Base-by-base conservation (phyloP, 2,113 vertebrate species). In the Cryptoleucopteryx plumbea region DNA sequence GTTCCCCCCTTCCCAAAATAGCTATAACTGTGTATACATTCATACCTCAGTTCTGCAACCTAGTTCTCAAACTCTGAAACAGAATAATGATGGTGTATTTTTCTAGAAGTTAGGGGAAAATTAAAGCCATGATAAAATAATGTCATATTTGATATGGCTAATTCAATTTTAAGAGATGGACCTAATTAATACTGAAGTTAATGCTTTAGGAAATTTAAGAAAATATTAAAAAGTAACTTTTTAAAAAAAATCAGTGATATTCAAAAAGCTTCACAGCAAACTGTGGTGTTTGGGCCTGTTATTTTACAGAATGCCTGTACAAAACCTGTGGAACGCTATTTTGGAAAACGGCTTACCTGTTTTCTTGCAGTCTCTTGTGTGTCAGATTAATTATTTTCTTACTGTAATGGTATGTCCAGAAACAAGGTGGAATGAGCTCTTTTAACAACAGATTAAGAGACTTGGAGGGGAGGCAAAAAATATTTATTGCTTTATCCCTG, bases 241-340 rank as follows among this genome's bases (percentile, higher is more conserved):
- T 11, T 2, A 1, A 31, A 80, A 23, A 56, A 56, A n/a, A 31
- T 21, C 32, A 12, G 31, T 25, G 66, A 3, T 42, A 42, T n/a
- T 45, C 15, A 45, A 5, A 42, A 36, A 65, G 31, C 47, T 58
- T 48, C 62, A 25, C 25, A 50, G 36, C 34, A 38, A 79, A n/a
- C 59, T n/a, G 32, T 7, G 10, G 16, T 16, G 29, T 16, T 32
- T n/a, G 40, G 53, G 23, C 8, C 16, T n/a, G 22, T 22, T 55
- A 7, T 29, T 86, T 77, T 23, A 31, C 11, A 27, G 32, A 32
- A 26, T 2, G 1, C 7, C 14, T 0, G 7, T 2, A 11, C 11
- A 20, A 82, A 42, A 31, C 26, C 15, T 4, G 16, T 25, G 34
- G 23, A 32, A 47, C 9, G n/a, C 4, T 59, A 2, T 31, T 84